Percentiles rank a stretch among this genome's conserved stretches.
Evolutionary conservation across 1,140 invertebrate species (phyloP).

Genomic region (Anagrus nilaparvatae): DNA sequence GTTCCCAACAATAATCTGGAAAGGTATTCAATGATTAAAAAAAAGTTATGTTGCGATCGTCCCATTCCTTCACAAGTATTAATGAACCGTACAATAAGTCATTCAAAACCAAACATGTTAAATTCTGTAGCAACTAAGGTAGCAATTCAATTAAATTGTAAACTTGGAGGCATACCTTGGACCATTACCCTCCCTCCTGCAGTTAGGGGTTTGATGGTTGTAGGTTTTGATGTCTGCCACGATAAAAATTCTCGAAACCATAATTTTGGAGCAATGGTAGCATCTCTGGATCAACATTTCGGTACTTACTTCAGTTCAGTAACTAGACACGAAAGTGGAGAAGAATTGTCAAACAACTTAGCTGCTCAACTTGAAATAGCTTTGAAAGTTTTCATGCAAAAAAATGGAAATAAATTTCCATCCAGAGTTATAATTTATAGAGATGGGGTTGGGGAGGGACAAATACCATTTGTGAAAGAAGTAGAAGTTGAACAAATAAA

Average conservation of each 20-base stretch:
- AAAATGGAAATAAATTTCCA: slow-evolving; percentile 34
- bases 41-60: slow-evolving; percentile 69
- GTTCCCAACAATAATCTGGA: slow-evolving; percentile 62
- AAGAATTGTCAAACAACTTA: slow-evolving; percentile 61
- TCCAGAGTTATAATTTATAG: slow-evolving; percentile 58
- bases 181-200: slow-evolving; percentile 41
- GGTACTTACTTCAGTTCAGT: slow-evolving; percentile 59
- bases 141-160: slow-evolving; percentile 76
- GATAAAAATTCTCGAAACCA: slow-evolving; percentile 47
- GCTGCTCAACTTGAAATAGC: slow-evolving; percentile 48
- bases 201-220: slow-evolving; percentile 60
- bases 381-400: slow-evolving; percentile 35
- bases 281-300: slow-evolving; percentile 53
- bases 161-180: slow-evolving; percentile 84
- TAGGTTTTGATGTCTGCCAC: slow-evolving; percentile 84
- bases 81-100: slow-evolving; percentile 46
- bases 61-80: slow-evolving; percentile 69
- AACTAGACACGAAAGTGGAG: slow-evolving; percentile 52
- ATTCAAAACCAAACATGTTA: slow-evolving; percentile 41
- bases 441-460: slow-evolving; percentile 78
- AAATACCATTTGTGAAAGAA: slow-evolving; percentile 54
- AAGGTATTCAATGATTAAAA: slow-evolving; percentile 74
- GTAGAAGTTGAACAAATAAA: slow-evolving; percentile 52
- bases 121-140: slow-evolving; percentile 78
- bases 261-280: slow-evolving; percentile 55